phyloP scores from a whole-genome alignment of 2,113 vertebrate species.

The Pterocles burchelli region DNA sequence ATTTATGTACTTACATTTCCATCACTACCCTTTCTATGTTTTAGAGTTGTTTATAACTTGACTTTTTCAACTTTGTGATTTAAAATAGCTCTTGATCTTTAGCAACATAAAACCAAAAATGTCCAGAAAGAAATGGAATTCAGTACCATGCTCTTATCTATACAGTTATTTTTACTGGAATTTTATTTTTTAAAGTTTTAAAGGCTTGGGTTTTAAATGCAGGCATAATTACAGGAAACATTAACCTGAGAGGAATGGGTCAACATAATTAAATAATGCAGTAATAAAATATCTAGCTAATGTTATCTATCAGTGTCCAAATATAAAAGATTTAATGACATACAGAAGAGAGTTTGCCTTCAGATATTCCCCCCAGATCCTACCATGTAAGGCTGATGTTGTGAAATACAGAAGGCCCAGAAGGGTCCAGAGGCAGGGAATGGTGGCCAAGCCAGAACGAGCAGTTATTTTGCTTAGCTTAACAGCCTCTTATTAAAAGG shows the following conservation, averaged over 20 bases:
- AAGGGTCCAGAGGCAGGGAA: not conserved
- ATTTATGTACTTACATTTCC: not conserved
- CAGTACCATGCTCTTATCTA: not conserved
- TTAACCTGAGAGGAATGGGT: not conserved
- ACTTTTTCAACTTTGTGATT: not conserved
- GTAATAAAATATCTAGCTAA: not conserved
- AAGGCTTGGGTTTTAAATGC: not conserved
- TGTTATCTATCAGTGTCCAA: not conserved
- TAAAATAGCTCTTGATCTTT: not conserved
- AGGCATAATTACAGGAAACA: not conserved
- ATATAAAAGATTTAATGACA: not conserved
- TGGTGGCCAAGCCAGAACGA: not conserved
- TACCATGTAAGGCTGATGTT: rapidly evolving
- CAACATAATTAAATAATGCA: not conserved
- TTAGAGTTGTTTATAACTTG: not conserved
- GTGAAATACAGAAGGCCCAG: not conserved
- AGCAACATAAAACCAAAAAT: not conserved
- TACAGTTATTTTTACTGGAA: not conserved
- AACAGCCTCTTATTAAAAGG: not conserved
- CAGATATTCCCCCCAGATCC: not conserved
- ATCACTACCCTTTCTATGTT: not conserved
- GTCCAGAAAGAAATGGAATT: not conserved
- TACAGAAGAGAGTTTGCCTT: not conserved
- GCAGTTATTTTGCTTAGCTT: not conserved
- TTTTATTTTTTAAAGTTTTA: not conserved